Evolutionary conservation across 2,113 vertebrate species (phyloP).

Genomic region (Thamnophis sirtalis): DNA sequence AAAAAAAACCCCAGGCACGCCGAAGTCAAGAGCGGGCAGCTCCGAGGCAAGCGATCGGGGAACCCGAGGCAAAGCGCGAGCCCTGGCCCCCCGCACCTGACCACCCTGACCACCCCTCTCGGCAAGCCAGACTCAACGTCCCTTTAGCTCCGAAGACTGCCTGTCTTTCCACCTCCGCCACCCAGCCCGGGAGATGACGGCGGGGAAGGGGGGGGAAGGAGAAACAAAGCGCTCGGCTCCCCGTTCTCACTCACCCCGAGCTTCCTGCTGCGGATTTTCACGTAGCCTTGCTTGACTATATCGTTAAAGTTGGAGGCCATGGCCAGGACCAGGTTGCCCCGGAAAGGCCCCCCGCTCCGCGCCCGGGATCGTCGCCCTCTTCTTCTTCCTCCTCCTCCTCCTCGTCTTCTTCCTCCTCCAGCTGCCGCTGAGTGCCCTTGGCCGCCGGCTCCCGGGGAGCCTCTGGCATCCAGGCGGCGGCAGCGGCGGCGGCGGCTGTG

Average conservation of each 20-base stretch:
- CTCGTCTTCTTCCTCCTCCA: conserved; percentile 18
- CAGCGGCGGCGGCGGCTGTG: conserved; percentile 40
- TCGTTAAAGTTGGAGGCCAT: conserved; percentile 99
- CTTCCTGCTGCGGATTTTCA: conserved; percentile 96
- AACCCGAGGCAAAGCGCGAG: neutral
- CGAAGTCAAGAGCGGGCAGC: conserved; percentile 7
- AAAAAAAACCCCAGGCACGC: neutral
- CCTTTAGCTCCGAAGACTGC: neutral
- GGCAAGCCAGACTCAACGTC: neutral
- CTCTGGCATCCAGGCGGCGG: conserved; percentile 59
- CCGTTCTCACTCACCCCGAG: conserved; percentile 87
- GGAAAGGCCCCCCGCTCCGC: conserved; percentile 5
- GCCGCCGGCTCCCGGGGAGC: conserved; percentile 34
- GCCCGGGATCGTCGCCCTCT: neutral
- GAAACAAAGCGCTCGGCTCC: neutral
- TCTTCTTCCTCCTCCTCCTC: conserved; percentile 3
- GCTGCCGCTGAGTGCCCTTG: conserved; percentile 8
- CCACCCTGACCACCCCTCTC: neutral
- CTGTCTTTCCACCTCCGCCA: neutral
- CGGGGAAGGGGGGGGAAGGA: neutral
- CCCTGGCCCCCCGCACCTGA: neutral
- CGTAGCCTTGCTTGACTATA: conserved; percentile 98
- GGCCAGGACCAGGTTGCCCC: conserved; percentile 56
- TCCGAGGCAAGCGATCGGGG: neutral
- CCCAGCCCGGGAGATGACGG: neutral